phyloP scores from a whole-genome alignment of 1,140 invertebrate genomes.

The Solenopsis invicta region DNA sequence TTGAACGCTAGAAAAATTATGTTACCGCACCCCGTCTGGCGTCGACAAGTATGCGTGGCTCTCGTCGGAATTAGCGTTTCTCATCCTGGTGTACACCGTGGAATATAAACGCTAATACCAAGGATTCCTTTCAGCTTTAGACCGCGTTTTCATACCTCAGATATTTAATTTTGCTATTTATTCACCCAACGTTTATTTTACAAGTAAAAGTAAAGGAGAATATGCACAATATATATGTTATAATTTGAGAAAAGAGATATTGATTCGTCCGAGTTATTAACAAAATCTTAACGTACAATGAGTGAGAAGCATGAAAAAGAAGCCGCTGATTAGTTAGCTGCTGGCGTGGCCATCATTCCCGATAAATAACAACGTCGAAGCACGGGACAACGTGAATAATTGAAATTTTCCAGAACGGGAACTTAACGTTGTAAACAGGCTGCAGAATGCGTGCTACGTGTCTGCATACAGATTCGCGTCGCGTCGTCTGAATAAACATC shows the following conservation, averaged over 20 bases:
- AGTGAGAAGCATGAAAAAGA: neutral
- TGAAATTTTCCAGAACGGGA: constrained; percentile 83
- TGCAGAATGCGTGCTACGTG: constrained; percentile 1
- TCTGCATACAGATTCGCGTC: neutral
- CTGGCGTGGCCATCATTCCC: too few species aligned
- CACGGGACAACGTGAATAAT: constrained; percentile 81
- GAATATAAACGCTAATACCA: constrained; percentile 34
- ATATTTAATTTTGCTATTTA: constrained; percentile 27
- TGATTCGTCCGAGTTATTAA: neutral
- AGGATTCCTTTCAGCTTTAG: neutral
- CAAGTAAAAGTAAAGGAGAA: neutral
- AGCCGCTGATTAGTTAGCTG: neutral
- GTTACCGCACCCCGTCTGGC: constrained; percentile 21
- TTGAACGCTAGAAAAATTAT: constrained; percentile 53
- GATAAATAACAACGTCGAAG: neutral
- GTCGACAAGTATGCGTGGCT: neutral
- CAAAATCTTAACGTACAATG: neutral
- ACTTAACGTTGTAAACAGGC: constrained; percentile 71
- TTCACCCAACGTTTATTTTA: constrained; percentile 20
- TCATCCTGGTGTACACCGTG: neutral
- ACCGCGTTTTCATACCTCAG: constrained; percentile 8
- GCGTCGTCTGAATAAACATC: constrained; percentile 20
- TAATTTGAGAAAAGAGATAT: neutral
- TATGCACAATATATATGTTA: too few species aligned
- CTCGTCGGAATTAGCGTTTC: constrained; percentile 36